Conservation (phyloP, 2,888 invertebrate species). For the Napeogenes inachia region DNA sequence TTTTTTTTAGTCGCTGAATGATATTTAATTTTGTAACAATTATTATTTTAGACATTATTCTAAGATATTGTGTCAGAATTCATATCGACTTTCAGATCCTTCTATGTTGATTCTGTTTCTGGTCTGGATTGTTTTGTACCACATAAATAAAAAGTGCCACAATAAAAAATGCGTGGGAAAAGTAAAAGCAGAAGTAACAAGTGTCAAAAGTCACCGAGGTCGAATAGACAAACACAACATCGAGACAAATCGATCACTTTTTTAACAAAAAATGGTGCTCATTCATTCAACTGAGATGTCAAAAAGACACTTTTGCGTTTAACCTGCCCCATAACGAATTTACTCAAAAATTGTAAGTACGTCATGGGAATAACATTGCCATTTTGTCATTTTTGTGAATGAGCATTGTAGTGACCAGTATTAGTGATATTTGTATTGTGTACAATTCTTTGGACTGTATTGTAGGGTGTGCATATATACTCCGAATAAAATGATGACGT, state of each 20-base stretch:
- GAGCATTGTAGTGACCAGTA: slow-evolving; percentile 53
- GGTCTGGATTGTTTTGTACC: too few relatives aligned
- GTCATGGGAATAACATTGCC: slow-evolving; percentile 53
- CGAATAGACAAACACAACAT: slow-evolving; percentile 65
- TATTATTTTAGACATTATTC: too few relatives aligned
- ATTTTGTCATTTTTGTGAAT: slow-evolving; percentile 37
- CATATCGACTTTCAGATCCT: too few relatives aligned
- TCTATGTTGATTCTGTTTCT: too few relatives aligned
- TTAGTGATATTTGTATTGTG: slow-evolving; percentile 69
- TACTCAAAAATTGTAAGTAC: slow-evolving; percentile 45
- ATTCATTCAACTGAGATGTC: slow-evolving; percentile 29
- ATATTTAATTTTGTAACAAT: too few relatives aligned
- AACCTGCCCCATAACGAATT: slow-evolving; percentile 57
- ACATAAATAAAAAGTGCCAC: background rate
- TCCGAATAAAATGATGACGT: too few relatives aligned
- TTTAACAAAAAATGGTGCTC: slow-evolving; percentile 41
- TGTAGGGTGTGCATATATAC: slow-evolving; percentile 14
- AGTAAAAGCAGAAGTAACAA: slow-evolving; percentile 44
- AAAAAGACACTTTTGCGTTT: slow-evolving; percentile 33
- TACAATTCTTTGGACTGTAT: slow-evolving; percentile 41
- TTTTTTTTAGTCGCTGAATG: too few relatives aligned
- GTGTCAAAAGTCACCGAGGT: slow-evolving; percentile 40
- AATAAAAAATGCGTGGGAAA: slow-evolving; percentile 54
- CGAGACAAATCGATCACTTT: slow-evolving; percentile 65
- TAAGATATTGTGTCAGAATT: too few relatives aligned